Evolutionary conservation across 2,888 invertebrate genomes (phyloP).

Genomic region (Syritta pipiens): DNA sequence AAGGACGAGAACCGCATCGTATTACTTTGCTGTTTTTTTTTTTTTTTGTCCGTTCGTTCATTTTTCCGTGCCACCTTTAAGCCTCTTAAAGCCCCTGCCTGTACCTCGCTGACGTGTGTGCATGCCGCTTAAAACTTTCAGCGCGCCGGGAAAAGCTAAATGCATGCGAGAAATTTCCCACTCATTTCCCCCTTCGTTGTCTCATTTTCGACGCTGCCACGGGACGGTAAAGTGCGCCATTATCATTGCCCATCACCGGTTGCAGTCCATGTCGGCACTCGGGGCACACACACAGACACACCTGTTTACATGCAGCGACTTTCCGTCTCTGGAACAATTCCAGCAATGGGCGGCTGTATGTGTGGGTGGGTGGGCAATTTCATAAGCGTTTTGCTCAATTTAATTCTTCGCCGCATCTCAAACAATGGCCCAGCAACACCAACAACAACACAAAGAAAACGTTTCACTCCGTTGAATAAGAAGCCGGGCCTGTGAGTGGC

Average conservation of each 20-base stretch:
- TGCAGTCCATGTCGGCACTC: slow-evolving; percentile 16
- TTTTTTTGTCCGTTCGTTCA: not conserved
- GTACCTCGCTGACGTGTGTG: not conserved
- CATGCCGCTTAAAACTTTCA: slow-evolving; percentile 10
- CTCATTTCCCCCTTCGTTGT: slow-evolving; percentile 51
- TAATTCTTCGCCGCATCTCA: slow-evolving; percentile 39
- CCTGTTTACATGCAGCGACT: slow-evolving; percentile 38
- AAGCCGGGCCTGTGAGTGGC: slow-evolving; percentile 51
- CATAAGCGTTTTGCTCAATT: slow-evolving; percentile 44
- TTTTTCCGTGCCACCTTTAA: too few relatives aligned
- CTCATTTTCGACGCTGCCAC: slow-evolving; percentile 33
- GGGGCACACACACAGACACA: not conserved
- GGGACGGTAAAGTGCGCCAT: slow-evolving; percentile 45
- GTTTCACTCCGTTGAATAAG: slow-evolving; percentile 38
- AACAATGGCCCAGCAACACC: slow-evolving; percentile 22
- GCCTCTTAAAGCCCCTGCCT: not conserved
- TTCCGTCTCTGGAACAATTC: slow-evolving; percentile 24
- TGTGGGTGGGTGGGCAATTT: not conserved
- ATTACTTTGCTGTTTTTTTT: not conserved
- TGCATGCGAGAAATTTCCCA: slow-evolving; percentile 36
- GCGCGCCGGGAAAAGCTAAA: slow-evolving; percentile 8
- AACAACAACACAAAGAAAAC: not conserved
- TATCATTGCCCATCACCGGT: slow-evolving; percentile 61
- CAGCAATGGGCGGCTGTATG: not conserved
- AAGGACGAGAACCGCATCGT: not conserved